phyloP scores from a whole-genome alignment of 2,113 vertebrate genomes.

The Agelaius phoeniceus region DNA sequence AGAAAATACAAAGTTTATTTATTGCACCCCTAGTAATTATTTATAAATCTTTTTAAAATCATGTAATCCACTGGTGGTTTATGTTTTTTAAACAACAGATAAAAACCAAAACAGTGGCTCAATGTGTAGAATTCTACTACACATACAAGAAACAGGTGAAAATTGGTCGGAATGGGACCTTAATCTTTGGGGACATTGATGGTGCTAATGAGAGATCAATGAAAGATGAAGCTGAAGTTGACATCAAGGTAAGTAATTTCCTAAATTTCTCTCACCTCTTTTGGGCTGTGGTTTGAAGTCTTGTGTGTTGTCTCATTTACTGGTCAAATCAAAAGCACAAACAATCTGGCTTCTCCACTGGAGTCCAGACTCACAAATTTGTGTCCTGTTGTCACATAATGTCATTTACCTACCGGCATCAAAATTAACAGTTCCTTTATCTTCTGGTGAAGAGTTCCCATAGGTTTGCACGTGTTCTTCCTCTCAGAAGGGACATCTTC shows the following conservation, averaged over 20 bases:
- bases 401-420: neutral
- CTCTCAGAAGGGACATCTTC: constrained; percentile 76
- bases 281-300: neutral
- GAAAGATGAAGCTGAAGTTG: constrained; percentile 88
- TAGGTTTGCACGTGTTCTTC: constrained; percentile 78
- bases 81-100: constrained; percentile 77
- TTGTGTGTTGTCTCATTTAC: neutral
- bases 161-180: constrained; percentile 89
- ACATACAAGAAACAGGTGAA: constrained; percentile 97
- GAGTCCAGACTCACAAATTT: neutral
- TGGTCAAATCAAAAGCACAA: neutral
- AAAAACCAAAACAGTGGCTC: constrained; percentile 93
- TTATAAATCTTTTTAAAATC: neutral
- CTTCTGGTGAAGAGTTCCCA: constrained; percentile 77
- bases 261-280: neutral
- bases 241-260: constrained; percentile 83
- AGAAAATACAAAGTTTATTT: neutral
- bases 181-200: constrained; percentile 89
- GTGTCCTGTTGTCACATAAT: neutral
- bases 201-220: constrained; percentile 67
- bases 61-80: neutral
- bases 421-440: constrained; percentile 40
- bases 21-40: neutral
- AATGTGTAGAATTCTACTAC: constrained; percentile 98
- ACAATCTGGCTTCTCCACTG: neutral